Conservation (phyloP, 2,797 vertebrate species). For the Pelodytes ibericus region DNA sequence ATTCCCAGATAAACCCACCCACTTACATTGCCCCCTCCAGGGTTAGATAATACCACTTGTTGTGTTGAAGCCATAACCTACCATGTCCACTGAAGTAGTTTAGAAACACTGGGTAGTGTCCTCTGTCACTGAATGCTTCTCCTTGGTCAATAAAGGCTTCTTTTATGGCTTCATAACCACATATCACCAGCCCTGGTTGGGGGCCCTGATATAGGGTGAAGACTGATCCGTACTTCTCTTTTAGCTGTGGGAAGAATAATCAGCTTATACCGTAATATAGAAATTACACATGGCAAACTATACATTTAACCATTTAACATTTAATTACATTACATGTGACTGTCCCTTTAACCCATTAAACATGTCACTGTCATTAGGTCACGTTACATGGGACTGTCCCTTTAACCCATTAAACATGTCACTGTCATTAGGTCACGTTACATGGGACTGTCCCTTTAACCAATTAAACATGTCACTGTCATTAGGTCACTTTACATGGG, state of each 20-base stretch:
- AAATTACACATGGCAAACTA: no score
- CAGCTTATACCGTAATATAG: neutral
- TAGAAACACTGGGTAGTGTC: slow-evolving; percentile 31
- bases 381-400: no score
- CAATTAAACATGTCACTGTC: neutral
- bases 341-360: no score
- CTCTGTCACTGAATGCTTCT: slow-evolving; percentile 33
- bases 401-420: neutral
- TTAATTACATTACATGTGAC: no score
- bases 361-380: no score
- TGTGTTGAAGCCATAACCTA: no score
- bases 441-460: neutral
- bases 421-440: no score
- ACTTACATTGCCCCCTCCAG: no score
- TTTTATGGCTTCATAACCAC: slow-evolving; percentile 32
- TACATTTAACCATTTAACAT: no score
- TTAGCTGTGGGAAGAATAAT: neutral
- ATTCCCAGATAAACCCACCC: neutral
- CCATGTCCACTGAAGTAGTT: slow-evolving; percentile 30
- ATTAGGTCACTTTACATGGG: neutral
- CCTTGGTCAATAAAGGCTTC: slow-evolving; percentile 40
- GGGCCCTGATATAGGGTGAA: slow-evolving; percentile 28
- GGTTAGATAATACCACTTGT: no score
- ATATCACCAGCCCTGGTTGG: slow-evolving; percentile 31
- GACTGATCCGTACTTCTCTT: slow-evolving; percentile 33